Percentiles rank a stretch among this genome's conserved stretches.
These are phyloP conservation scores for Eucera pruinosa DNA, from an alignment of 2,888 invertebrate genomes.

Conservation along the genomic window DNA sequence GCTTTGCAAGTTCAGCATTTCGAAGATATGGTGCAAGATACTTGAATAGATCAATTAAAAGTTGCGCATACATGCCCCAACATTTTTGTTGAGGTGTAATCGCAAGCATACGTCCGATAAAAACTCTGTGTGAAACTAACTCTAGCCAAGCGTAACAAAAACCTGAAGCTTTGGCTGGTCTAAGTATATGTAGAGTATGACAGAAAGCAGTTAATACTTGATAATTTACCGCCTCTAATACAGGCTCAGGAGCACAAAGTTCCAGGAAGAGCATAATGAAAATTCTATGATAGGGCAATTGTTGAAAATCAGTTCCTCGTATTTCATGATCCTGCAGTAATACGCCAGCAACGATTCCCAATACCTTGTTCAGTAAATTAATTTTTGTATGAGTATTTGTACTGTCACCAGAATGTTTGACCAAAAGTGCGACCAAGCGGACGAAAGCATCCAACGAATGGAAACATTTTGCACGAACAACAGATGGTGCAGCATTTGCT, in stretches of 20 bases:
- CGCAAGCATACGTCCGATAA: slow-evolving; percentile 96
- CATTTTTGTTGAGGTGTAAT: slow-evolving; percentile 97
- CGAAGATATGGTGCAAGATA: slow-evolving; percentile 98
- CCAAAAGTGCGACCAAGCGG: slow-evolving; percentile 95
- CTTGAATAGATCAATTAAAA: slow-evolving; percentile 97
- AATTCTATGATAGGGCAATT: slow-evolving; percentile 98
- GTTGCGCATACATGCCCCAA: slow-evolving; percentile 98
- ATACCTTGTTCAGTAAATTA: slow-evolving; percentile 96
- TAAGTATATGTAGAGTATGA: slow-evolving; percentile 96
- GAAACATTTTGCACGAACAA: slow-evolving; percentile 95
- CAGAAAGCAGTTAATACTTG: slow-evolving; percentile 98
- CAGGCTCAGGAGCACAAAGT: slow-evolving; percentile 96
- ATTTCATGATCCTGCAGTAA: slow-evolving; percentile 98
- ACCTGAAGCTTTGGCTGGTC: slow-evolving; percentile 96
- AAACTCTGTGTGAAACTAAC: slow-evolving; percentile 97
- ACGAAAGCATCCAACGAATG: slow-evolving; percentile 98
- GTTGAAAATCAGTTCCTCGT: slow-evolving; percentile 95
- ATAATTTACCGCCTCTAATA: slow-evolving; percentile 97
- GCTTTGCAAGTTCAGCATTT: slow-evolving; percentile 97
- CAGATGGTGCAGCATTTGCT: slow-evolving; percentile 87
- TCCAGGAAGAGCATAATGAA: slow-evolving; percentile 98
- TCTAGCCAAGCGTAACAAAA: slow-evolving; percentile 99
- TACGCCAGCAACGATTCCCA: slow-evolving; percentile 98
- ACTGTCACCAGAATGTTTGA: slow-evolving; percentile 96
- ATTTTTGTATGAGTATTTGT: slow-evolving; percentile 98